Base-by-base conservation (phyloP, 2,888 invertebrate genomes). In the Drosophila kambysellisi region DNA sequence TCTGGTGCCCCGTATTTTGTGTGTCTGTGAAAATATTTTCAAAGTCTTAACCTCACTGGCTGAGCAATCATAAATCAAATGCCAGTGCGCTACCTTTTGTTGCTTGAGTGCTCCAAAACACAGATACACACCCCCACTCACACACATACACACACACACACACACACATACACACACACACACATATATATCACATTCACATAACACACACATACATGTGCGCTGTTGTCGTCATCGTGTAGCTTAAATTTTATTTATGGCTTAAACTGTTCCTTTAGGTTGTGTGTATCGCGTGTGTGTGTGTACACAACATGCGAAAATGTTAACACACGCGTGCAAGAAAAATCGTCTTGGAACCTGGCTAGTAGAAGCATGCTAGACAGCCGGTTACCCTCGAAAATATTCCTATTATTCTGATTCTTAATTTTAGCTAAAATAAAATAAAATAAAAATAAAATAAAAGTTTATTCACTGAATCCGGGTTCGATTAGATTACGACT, bases 21-120 rank as follows among this genome's bases (percentile, higher is more conserved):
- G 74, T 76, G 88, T 76, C 83, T 88, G 85, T 75, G 85, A 87
- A 87, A 87, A 87, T 89, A 87, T 87, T 89, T 87, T 83, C 88
- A 87, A 89, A 87, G 89, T 89, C 89, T 88, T 87, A 87, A 87
- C 87, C 87, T 87, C 82, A 78, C 76, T 77, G 82, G 79, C 85
- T 83, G 89, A 84, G 85, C 85, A 88, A 89, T 82, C 85, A 87
- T 87, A 87, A 87, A 87, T 87, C 89, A 87, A 89, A 89, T 85
- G 83, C 83, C 81, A 73, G 66, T 74, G 88, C 75, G 78, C 88
- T 86, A 89, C 84, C 84, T 89, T 90, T 90, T 88, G 77, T 87
- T 89, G 84, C 79, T 82, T 77, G 85, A 90, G 81, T 86, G 79
- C 89, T 74, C 68, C 56, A 65, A 69, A 33, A 51, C 60, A 59